Base-by-base conservation (phyloP, 2,888 invertebrate genomes). In the Colletes collaris region DNA sequence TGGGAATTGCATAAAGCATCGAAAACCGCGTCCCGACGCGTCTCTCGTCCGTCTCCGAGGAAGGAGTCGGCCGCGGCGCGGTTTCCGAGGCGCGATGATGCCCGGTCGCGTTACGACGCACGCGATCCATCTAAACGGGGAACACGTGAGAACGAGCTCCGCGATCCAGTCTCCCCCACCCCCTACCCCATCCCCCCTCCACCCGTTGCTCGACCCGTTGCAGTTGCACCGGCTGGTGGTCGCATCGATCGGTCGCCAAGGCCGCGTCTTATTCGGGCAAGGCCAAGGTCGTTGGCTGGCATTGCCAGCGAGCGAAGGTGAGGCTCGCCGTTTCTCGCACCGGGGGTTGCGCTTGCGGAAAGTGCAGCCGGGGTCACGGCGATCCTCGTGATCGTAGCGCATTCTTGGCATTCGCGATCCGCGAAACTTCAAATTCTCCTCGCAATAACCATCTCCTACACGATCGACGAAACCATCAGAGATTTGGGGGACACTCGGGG, bases 181-280 rank as follows among this genome's bases (percentile, higher is more conserved):
- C 46, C 7, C 50, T 49, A 16, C 16, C 16, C 49, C 4, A 4
- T 6, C 40, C 13, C 59, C 59, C 50, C 37, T 6, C 40, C 40
- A 40, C 40, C 40, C 40, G 6, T 6, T 6, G 40, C 0, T 40
- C 4, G 5, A 40, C 44, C 52, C 52, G 71, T 72, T 73, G 79
- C 72, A 77, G 74, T 81, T 81, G 84, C 84, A 81, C 69, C 83
- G 84, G 66, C 77, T 64, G 84, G 66, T 75, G 79, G 80, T 84
- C 83, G 88, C 89, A 91, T 91, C 90, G 91, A 91, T 91, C 90
- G 86, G 81, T 86, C 87, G 87, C 84, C 90, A 90, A 91, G 91
- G 91, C 75, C 84, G 83, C 80, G 79, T 84, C 86, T 87, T 87
- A 87, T 87, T 87, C 90, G 91, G 90, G 90, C 90, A 91, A 91